These are phyloP conservation scores for Altica lythri DNA, from an alignment of 2,888 invertebrate genomes.

Conservation along the genomic window DNA sequence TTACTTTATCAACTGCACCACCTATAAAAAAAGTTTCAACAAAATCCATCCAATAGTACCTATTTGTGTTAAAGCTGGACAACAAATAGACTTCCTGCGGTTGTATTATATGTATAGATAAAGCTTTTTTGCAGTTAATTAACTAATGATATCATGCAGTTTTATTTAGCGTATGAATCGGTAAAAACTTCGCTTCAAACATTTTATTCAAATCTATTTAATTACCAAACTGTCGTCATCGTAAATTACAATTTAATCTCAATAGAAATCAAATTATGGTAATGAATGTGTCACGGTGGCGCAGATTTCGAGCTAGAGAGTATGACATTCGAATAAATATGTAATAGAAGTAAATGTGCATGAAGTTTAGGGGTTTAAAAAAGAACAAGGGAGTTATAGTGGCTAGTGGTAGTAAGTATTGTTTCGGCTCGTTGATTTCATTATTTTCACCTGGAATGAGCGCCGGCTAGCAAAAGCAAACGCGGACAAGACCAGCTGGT, in stretches of 20 bases:
- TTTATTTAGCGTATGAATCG: too few species aligned
- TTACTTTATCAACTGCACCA: too few species aligned
- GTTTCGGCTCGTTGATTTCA: conserved; percentile 57
- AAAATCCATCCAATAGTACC: too few species aligned
- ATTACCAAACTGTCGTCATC: too few species aligned
- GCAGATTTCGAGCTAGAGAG: neutral
- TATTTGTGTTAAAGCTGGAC: too few species aligned
- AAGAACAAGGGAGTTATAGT: conserved; percentile 17
- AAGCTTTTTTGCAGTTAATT: too few species aligned
- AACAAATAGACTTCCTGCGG: too few species aligned
- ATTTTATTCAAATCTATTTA: too few species aligned
- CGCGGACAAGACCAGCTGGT: conserved; percentile 52
- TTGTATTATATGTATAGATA: too few species aligned
- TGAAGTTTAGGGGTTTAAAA: conserved; percentile 31
- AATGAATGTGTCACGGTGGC: neutral
- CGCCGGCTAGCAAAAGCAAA: conserved; percentile 1
- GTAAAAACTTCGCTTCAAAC: too few species aligned
- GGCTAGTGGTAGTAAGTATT: conserved; percentile 41
- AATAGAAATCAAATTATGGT: conserved; percentile 3
- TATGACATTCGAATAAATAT: conserved; percentile 22
- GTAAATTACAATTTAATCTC: neutral
- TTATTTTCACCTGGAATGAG: conserved; percentile 56
- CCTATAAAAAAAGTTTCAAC: too few species aligned
- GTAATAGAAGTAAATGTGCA: conserved; percentile 36
- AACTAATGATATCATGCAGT: too few species aligned